Evolutionary conservation across 2,113 vertebrate species (phyloP).

Genomic region (Setophaga kirtlandii): DNA sequence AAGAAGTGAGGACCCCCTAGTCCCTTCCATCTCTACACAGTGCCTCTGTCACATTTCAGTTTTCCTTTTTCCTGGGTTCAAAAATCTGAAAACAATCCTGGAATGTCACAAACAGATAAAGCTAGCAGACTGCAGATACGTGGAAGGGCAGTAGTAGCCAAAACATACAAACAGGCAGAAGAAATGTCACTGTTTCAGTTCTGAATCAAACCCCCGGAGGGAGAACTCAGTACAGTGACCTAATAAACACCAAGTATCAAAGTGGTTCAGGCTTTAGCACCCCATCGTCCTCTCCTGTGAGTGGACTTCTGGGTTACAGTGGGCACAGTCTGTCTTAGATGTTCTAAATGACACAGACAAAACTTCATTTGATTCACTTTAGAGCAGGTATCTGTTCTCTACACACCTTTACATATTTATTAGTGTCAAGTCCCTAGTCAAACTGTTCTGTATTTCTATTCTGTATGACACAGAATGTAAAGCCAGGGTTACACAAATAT

Average conservation of each 20-base stretch:
- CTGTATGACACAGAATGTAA: background rate
- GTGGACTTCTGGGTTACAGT: background rate
- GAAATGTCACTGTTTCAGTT: background rate
- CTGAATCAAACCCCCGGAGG: background rate
- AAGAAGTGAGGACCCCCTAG: background rate
- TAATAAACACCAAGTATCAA: background rate
- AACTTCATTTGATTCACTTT: background rate
- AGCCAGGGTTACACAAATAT: background rate
- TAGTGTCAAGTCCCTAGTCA: background rate
- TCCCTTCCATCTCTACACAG: background rate
- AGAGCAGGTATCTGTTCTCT: background rate
- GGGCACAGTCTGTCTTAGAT: background rate
- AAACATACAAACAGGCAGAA: background rate
- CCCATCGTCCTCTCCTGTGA: fast-evolving
- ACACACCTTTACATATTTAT: background rate
- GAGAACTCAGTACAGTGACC: background rate
- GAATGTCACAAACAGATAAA: background rate
- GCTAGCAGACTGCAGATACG: background rate
- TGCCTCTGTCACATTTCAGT: background rate
- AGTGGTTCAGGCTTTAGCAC: background rate
- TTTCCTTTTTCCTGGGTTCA: background rate
- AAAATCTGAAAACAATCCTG: background rate
- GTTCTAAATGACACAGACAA: background rate
- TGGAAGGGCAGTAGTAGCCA: background rate
- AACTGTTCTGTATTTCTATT: background rate